Evolutionary conservation across 2,797 vertebrate species (phyloP).

Genomic region (Enteromius mattozi): DNA sequence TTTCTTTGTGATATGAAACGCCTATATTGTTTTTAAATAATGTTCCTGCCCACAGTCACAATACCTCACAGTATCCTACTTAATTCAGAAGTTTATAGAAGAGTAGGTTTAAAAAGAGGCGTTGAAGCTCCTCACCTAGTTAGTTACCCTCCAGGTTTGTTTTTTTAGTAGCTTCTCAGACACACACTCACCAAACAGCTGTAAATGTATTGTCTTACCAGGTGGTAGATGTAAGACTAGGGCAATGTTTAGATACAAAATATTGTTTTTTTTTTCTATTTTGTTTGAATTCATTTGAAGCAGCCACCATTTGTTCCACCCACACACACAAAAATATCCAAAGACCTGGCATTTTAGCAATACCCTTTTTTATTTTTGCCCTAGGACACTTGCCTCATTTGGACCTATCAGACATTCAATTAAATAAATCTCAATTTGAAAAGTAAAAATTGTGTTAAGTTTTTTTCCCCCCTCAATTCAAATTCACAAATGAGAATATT

Average conservation of each 20-base stretch:
- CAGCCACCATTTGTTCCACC: neutral
- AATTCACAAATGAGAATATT: neutral
- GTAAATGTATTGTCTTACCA: conserved; percentile 33
- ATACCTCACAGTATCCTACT: conserved; percentile 27
- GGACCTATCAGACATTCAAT: conserved; percentile 79
- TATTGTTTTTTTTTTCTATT: conserved; percentile 44
- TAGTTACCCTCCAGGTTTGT: conserved; percentile 69
- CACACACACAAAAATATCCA: neutral
- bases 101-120: neutral
- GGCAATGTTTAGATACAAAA: conserved; percentile 51
- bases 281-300: neutral
- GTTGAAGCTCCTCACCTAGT: neutral
- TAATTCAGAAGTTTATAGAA: neutral
- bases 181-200: neutral
- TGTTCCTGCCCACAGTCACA: conserved; percentile 26
- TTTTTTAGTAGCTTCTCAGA: conserved; percentile 77
- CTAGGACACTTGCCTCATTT: conserved; percentile 86
- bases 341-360: conserved; percentile 24
- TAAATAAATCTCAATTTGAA: conserved; percentile 85
- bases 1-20: conserved; percentile 9
- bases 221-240: conserved; percentile 64
- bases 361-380: conserved; percentile 56
- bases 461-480: no score
- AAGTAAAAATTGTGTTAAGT: conserved; percentile 59
- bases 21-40: neutral